Percentiles rank a stretch among this genome's conserved stretches.
Conservation (phyloP, 2,888 invertebrate genomes). For the Trissonchulus sp. region DNA sequence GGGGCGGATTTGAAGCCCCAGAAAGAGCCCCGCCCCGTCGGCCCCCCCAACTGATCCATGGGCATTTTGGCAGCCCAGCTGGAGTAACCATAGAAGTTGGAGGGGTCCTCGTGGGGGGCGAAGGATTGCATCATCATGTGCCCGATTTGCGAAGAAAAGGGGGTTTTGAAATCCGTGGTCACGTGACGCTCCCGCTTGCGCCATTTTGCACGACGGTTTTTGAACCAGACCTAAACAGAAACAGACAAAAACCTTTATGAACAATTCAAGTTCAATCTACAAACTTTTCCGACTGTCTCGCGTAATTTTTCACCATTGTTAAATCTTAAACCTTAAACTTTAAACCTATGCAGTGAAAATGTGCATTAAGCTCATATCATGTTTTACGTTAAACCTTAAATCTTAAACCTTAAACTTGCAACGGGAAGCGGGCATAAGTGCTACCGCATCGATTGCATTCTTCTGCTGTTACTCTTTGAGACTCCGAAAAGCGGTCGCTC, state of each 20-base stretch:
- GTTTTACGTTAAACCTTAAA: no score
- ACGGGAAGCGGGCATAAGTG: no score
- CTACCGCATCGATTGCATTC: no score
- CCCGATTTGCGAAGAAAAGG: background rate
- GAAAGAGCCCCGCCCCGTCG: background rate
- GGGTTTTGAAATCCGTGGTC: conserved; percentile 29
- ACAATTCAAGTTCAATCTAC: no score
- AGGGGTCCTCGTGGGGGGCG: conserved; percentile 8
- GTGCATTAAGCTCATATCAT: no score
- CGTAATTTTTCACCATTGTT: no score
- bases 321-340: no score
- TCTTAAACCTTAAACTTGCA: no score
- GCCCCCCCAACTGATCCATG: background rate
- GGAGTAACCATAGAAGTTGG: background rate
- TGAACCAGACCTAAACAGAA: conserved; percentile 47
- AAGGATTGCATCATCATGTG: conserved; percentile 4
- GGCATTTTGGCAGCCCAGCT: conserved; percentile 2
- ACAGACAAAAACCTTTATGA: background rate
- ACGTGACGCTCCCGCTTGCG: conserved; percentile 46
- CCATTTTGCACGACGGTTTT: conserved; percentile 51
- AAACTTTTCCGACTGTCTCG: no score
- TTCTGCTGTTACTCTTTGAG: no score
- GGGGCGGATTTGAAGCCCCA: background rate
- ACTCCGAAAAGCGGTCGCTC: no score
- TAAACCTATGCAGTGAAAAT: no score